These are phyloP conservation scores for Leucosticte australis DNA, from an alignment of 2,113 vertebrate species.

Conservation along the genomic window DNA sequence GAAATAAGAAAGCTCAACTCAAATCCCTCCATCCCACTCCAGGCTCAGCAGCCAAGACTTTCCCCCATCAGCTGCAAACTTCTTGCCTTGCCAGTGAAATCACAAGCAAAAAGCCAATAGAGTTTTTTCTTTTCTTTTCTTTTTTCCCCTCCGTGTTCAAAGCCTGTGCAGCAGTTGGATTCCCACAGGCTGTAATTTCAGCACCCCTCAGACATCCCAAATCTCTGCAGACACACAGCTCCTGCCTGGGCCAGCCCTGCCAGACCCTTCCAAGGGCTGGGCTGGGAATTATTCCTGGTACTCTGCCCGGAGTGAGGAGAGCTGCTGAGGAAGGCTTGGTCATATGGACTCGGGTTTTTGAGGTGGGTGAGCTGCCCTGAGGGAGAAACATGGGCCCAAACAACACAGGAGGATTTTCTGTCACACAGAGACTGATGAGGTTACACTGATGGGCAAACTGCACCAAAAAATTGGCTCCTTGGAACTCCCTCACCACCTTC, in stretches of 20 bases:
- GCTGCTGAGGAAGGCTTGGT: not conserved
- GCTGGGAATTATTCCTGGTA: not conserved
- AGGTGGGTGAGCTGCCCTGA: not conserved
- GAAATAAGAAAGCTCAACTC: not conserved
- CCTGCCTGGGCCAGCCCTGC: not conserved
- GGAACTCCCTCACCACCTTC: not conserved
- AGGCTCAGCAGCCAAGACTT: slow-evolving; percentile 28
- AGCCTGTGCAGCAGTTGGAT: not conserved
- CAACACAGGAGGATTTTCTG: not conserved
- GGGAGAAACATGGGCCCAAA: fast-evolving
- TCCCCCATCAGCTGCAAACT: not conserved
- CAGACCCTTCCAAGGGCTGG: not conserved
- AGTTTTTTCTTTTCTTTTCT: not conserved
- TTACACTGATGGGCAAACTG: not conserved
- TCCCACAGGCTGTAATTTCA: not conserved
- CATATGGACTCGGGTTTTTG: not conserved
- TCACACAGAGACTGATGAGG: not conserved
- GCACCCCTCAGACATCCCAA: not conserved
- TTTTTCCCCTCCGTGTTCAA: not conserved
- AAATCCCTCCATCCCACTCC: not conserved
- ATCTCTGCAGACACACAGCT: not conserved
- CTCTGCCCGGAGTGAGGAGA: not conserved
- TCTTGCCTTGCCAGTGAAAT: not conserved
- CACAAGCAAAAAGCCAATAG: not conserved
- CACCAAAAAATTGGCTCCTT: not conserved